Base-by-base conservation (phyloP, 2,797 vertebrate genomes). In the Anolis apletophallus region DNA sequence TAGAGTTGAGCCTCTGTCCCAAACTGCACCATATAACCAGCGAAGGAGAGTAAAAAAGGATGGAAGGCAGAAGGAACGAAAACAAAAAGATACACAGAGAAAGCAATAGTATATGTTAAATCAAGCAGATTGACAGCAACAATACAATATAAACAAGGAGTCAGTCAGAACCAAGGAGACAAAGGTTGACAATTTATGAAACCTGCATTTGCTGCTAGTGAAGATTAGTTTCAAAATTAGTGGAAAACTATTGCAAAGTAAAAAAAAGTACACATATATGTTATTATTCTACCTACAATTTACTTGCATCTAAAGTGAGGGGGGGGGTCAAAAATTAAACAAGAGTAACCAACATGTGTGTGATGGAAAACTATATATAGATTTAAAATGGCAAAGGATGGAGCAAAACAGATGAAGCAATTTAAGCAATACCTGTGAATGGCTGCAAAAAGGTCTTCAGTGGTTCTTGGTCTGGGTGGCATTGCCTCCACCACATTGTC, bases 391-490 rank as follows among this genome's bases (percentile, higher is more conserved):
- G 32, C 84, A 61, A 83, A 59, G 0, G 73, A 88, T 32, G 6
- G 23, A 79, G 84, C n/a, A 71, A 81, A 0, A 69, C 0, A 12
- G 14, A 26, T 69, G 79, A 5, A 21, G 32, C 34, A 83, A 54
- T 86, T 83, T 89, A 84, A 87, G 21, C 61, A 82, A 79, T 98
- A 99, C 99, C 98, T 99, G 97, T 99, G 99, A 95, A 99, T 99
- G 88, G 96, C 98, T 57, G 99, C 98, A 77, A 99, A 99, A 74
- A 99, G 98, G 96, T 99, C 99, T 94, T 99, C 98, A 0, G 98
- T 99, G 88, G 99, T 99, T 87, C 98, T 97, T 76, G 98, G 97
- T 93, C 97, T 97, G 0, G 97, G 96, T 80, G 99, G 98, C 87
- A 98, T 97, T 94, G 97, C 97, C 96, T 97, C 96, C 85, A 96